Evolutionary conservation across 2,888 invertebrate species (phyloP).

Genomic region (Geophilus truncorum): DNA sequence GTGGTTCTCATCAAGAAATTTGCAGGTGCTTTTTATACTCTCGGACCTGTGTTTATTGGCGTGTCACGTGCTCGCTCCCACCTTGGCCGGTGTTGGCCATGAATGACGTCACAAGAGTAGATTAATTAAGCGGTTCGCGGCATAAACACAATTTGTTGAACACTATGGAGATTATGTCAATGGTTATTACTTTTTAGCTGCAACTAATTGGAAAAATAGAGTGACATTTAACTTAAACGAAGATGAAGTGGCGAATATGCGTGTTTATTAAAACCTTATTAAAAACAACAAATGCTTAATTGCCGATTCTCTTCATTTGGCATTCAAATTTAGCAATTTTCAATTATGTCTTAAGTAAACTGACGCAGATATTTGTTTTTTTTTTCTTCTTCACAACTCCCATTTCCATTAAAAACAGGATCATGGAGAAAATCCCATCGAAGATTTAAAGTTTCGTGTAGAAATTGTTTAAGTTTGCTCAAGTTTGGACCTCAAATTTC

Average conservation of each 20-base stretch:
- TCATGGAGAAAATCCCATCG: not conserved
- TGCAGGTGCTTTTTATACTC: conserved; percentile 21
- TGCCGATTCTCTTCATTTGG: not conserved
- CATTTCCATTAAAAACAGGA: conserved; percentile 3
- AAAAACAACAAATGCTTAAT: no score
- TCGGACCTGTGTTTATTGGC: conserved; percentile 7
- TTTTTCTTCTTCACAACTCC: not conserved
- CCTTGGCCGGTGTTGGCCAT: not conserved
- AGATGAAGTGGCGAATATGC: not conserved
- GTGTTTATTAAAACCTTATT: not conserved
- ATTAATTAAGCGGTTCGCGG: not conserved
- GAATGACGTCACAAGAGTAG: conserved; percentile 9
- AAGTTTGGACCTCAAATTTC: not conserved
- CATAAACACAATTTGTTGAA: not conserved
- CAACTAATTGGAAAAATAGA: not conserved
- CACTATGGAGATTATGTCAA: not conserved
- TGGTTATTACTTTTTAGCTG: not conserved
- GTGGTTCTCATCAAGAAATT: conserved; percentile 21
- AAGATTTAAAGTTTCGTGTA: no score
- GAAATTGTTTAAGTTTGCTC: not conserved
- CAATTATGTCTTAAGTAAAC: no score
- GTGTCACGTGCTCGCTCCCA: not conserved
- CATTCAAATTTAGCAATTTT: not conserved
- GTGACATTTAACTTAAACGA: not conserved
- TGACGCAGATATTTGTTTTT: no score